A percentile compares a stretch with the other conserved stretches of the same genome.
Conservation (phyloP, 2,797 vertebrate genomes). For the Centropyge bicolor region DNA sequence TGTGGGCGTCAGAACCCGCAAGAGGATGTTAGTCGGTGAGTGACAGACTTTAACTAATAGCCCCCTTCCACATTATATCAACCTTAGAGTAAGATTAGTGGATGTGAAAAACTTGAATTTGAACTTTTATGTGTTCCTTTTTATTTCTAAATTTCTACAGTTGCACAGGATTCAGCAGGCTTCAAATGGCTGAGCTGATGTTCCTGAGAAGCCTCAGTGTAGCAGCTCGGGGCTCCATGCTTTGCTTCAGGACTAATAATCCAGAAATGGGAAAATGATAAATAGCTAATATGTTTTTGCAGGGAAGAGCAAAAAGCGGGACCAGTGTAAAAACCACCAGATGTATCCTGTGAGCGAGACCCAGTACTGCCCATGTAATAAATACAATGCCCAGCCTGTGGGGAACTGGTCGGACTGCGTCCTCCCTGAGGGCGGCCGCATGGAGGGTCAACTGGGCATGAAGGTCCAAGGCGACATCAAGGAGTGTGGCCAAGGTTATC, state of each 20-base stretch:
- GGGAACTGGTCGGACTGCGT: constrained; percentile 98
- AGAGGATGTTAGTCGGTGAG: constrained; percentile 92
- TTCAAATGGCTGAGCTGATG: not conserved
- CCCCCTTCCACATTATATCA: not conserved
- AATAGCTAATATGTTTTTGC: constrained; percentile 18
- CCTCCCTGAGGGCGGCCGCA: constrained; percentile 90
- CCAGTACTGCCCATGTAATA: constrained; percentile 96
- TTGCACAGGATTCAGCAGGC: not conserved
- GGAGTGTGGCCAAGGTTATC: constrained; percentile 96
- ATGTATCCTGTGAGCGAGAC: constrained; percentile 93
- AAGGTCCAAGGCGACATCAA: constrained; percentile 93
- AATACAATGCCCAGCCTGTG: constrained; percentile 95
- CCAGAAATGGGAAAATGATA: not conserved
- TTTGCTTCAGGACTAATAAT: not conserved
- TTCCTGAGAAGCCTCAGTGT: too few species aligned
- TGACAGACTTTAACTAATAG: not conserved
- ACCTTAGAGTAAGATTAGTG: constrained; percentile 5
- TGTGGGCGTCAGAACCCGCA: constrained; percentile 92
- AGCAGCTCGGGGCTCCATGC: not conserved
- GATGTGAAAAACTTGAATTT: not conserved
- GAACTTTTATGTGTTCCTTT: not conserved
- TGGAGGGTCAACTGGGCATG: constrained; percentile 90
- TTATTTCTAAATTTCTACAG: not conserved
- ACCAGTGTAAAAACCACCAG: constrained; percentile 95
- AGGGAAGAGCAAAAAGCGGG: constrained; percentile 98